Evolutionary conservation across 2,888 invertebrate species (phyloP), one percentile per base, ranked within the genome.

Genomic region (Operophtera brumata): DNA sequence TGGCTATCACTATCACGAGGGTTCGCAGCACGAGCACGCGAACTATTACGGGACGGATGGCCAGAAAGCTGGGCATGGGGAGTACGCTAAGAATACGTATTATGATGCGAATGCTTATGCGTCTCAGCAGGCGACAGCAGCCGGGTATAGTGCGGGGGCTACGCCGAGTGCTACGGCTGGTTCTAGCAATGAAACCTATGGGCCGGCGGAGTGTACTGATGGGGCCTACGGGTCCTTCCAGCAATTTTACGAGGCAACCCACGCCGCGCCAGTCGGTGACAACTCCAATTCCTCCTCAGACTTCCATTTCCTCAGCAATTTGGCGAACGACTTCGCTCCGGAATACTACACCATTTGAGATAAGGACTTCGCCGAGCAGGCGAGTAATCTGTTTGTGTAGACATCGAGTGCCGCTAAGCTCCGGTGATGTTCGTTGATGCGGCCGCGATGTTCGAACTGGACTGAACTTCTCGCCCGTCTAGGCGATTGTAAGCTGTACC

Each of bases 251-350:
- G 90, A 92, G 50, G 90, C 90, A 54, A 90, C 84, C 54, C 90
- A 91, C 72, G 86, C 90, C 51, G 78, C 91, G 5, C 86, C 90
- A 34, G 73, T 92, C 14, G 93, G 94, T 44, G 96, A 96, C 71
- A 96, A 96, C 84, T 96, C 96, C 69, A 96, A 96, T 80, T 96
- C 96, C 78, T 96, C 96, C n/a, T 96, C 97, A 28, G 97, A 97
- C 84, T 97, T 97, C 86, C 97, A 97, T 84, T 97, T 97, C 82
- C 92, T 97, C 61, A 96, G 96, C 86, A 97, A 96, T 81, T 91
- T 97, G 75, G 96, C 97, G 62, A 97, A 96, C 81, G 97, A 97
- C 81, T 97, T 97, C 81, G 96, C 96, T 13, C 97, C 97, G 7
- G 97, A 97, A 83, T 97, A 97, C 82, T 97, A 97, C 82, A 91